A percentile compares a stretch with the other conserved stretches of the same genome.
Evolutionary conservation across 2,113 vertebrate genomes (phyloP).

Genomic region (Epinephelus fuscoguttatus): DNA sequence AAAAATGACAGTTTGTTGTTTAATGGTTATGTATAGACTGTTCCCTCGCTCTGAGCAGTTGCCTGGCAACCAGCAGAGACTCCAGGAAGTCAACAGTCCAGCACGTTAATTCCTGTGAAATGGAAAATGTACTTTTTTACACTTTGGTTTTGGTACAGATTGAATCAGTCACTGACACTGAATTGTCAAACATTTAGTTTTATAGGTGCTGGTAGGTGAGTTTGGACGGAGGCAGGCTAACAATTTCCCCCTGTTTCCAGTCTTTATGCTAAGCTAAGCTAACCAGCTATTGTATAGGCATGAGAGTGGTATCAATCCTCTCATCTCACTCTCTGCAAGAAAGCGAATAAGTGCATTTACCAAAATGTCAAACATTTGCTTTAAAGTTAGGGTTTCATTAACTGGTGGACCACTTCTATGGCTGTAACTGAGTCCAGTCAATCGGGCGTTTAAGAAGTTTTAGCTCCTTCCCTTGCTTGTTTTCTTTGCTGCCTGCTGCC

Average conservation of each 20-base stretch:
- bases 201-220: not conserved
- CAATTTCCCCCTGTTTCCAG: not conserved
- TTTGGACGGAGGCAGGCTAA: not conserved
- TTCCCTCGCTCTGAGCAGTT: not conserved
- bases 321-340: not conserved
- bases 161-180: too few species aligned
- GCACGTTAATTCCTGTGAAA: not conserved
- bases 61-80: not conserved
- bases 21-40: not conserved
- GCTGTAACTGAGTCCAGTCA: not conserved
- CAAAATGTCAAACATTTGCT: slow-evolving; percentile 16
- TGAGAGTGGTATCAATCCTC: not conserved
- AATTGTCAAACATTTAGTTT: not conserved
- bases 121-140: not conserved
- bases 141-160: not conserved
- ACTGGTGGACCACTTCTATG: not conserved
- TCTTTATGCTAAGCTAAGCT: not conserved
- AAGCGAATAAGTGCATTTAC: not conserved
- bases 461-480: slow-evolving; percentile 34
- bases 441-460: not conserved
- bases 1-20: not conserved
- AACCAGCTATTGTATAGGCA: not conserved
- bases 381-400: slow-evolving; percentile 4
- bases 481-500: slow-evolving; percentile 80
- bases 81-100: not conserved